phyloP scores from a whole-genome alignment of 2,113 vertebrate genomes.

The Crotalus horridus region DNA sequence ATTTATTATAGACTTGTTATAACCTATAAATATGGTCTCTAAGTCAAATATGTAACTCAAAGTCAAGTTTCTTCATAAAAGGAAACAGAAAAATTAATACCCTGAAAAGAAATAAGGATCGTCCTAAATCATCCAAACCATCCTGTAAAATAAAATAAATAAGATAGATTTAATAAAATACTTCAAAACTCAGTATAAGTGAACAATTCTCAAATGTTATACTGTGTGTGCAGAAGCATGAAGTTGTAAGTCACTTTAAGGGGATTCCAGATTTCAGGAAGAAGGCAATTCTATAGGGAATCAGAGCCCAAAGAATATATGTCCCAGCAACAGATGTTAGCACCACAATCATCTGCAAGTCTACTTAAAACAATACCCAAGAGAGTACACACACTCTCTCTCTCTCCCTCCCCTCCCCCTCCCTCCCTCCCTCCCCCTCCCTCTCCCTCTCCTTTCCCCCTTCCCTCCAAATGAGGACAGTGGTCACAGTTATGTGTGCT shows the following conservation, averaged over 20 bases:
- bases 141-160: conserved; percentile 68
- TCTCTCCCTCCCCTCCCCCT: accelerated
- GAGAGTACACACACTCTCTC: too few relatives aligned
- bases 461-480: not conserved
- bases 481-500: too few relatives aligned
- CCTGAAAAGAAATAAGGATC: conserved; percentile 75
- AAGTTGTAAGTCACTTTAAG: not conserved
- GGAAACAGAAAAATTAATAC: conserved; percentile 51
- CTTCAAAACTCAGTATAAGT: conserved; percentile 12
- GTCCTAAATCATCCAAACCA: conserved; percentile 50
- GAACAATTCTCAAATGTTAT: not conserved
- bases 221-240: too few relatives aligned
- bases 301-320: not conserved
- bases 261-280: not conserved
- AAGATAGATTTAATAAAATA: conserved; percentile 40
- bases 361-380: not conserved
- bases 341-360: not conserved
- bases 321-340: not conserved
- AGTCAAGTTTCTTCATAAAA: conserved; percentile 1
- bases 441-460: too few relatives aligned
- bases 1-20: not conserved
- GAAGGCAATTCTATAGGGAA: not conserved
- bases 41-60: not conserved
- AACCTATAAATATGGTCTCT: not conserved
- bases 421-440: not conserved